These are phyloP conservation scores for Disparrhopalites patrizii DNA, from an alignment of 2,888 invertebrate genomes.

Conservation along the genomic window DNA sequence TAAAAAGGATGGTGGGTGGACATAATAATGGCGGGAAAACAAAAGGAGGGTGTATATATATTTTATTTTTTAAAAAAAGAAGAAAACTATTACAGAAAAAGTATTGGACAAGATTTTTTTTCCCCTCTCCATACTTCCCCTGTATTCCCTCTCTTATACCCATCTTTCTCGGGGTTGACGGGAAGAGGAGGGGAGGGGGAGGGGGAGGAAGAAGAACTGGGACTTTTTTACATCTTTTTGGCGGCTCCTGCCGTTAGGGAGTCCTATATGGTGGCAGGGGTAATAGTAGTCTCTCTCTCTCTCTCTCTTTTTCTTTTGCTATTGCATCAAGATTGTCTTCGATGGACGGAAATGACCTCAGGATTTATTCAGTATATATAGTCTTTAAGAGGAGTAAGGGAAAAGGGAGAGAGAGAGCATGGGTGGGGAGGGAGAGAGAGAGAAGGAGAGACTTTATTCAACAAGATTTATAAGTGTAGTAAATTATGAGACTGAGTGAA, in stretches of 20 bases:
- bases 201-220: background rate
- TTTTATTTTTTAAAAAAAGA: too few relatives aligned
- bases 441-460: slow-evolving; percentile 44
- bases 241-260: slow-evolving; percentile 27
- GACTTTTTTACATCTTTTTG: slow-evolving; percentile 27
- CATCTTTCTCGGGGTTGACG: too few relatives aligned
- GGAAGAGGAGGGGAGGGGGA: background rate
- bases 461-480: slow-evolving; percentile 43
- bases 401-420: too few relatives aligned
- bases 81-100: too few relatives aligned
- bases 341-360: slow-evolving; percentile 46
- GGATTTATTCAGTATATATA: slow-evolving; percentile 42
- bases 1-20: too few relatives aligned
- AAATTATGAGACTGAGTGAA: slow-evolving; percentile 46
- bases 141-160: too few relatives aligned
- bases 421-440: too few relatives aligned
- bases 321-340: slow-evolving; percentile 41
- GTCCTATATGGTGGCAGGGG: too few relatives aligned
- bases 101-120: too few relatives aligned
- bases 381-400: slow-evolving; percentile 25
- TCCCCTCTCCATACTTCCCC: too few relatives aligned
- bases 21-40: too few relatives aligned
- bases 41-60: too few relatives aligned
- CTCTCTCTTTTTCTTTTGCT: background rate
- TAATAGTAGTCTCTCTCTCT: background rate